Evolutionary conservation across 2,113 vertebrate species (phyloP).

Genomic region (Aegithalos caudatus): DNA sequence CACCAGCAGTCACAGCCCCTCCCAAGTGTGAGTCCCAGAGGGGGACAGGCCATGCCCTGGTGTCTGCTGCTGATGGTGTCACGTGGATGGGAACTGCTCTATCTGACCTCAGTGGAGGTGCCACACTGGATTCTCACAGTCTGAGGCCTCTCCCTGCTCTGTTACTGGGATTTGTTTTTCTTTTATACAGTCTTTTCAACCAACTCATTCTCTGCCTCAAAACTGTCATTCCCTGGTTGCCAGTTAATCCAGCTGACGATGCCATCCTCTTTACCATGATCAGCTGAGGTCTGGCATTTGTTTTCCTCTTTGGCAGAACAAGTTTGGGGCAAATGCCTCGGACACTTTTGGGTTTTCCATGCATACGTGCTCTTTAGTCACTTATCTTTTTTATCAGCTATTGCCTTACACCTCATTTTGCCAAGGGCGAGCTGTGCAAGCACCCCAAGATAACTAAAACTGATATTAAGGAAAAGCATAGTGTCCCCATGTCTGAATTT

Average conservation of each 20-base stretch:
- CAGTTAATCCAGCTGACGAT: not conserved
- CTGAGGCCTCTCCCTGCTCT: not conserved
- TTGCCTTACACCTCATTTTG: not conserved
- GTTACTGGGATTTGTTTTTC: not conserved
- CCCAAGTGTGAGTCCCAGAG: not conserved
- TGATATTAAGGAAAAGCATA: not conserved
- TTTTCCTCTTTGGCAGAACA: not conserved
- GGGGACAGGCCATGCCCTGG: accelerated
- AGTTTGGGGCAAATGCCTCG: not conserved
- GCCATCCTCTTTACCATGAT: not conserved
- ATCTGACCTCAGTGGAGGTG: not conserved
- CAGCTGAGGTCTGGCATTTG: not conserved
- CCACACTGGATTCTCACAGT: not conserved
- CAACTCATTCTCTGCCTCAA: not conserved
- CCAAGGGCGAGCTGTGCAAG: not conserved
- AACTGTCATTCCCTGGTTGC: not conserved
- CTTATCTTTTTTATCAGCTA: not conserved
- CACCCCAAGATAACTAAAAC: not conserved
- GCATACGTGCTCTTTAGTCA: not conserved
- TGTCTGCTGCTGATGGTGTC: accelerated
- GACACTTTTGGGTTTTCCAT: not conserved
- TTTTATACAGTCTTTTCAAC: not conserved
- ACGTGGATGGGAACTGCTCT: not conserved
- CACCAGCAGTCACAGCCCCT: not conserved
- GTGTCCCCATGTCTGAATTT: not conserved